Percentiles rank a stretch among this genome's conserved stretches.
Conservation (phyloP, 2,113 vertebrate genomes). For the Forbesichthys papilliferus region DNA sequence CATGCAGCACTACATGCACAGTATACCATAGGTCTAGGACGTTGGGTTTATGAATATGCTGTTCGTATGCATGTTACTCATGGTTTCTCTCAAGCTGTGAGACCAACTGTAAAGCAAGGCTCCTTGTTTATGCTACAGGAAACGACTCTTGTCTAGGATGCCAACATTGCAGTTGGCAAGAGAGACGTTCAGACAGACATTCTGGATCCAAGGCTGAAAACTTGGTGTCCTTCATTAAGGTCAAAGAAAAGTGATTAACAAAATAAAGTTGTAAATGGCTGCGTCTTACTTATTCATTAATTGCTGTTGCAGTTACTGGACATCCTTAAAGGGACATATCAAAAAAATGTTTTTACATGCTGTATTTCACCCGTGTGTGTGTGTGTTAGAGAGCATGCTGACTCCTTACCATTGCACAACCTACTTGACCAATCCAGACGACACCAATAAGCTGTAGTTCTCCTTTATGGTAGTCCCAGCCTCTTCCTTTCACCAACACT, state of each 20-base stretch:
- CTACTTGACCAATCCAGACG: conserved; percentile 27
- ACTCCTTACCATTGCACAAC: conserved; percentile 43
- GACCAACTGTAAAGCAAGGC: background rate
- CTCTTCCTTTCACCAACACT: background rate
- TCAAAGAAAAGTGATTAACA: conserved; percentile 37
- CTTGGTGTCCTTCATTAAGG: conserved; percentile 26
- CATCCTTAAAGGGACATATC: conserved; percentile 20
- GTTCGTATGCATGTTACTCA: background rate
- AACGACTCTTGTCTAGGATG: background rate
- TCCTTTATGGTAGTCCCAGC: background rate
- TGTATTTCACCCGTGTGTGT: conserved; percentile 7
- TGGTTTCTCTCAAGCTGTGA: background rate
- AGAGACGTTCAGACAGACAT: conserved; percentile 16
- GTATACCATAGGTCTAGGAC: background rate
- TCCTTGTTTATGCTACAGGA: conserved; percentile 8
- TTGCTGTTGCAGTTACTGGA: conserved; percentile 9
- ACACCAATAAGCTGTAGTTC: conserved; percentile 8
- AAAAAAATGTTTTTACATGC: background rate
- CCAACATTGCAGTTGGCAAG: conserved; percentile 12
- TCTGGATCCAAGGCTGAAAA: conserved; percentile 25
- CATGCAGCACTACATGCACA: too few species aligned
- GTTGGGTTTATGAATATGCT: too few species aligned
- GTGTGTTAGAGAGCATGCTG: conserved; percentile 27
- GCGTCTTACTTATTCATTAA: conserved; percentile 9
- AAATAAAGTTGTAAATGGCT: conserved; percentile 29